A percentile compares a stretch with the other conserved stretches of the same genome.
Conservation (phyloP, 2,797 vertebrate species). For the Nyctibius grandis region DNA sequence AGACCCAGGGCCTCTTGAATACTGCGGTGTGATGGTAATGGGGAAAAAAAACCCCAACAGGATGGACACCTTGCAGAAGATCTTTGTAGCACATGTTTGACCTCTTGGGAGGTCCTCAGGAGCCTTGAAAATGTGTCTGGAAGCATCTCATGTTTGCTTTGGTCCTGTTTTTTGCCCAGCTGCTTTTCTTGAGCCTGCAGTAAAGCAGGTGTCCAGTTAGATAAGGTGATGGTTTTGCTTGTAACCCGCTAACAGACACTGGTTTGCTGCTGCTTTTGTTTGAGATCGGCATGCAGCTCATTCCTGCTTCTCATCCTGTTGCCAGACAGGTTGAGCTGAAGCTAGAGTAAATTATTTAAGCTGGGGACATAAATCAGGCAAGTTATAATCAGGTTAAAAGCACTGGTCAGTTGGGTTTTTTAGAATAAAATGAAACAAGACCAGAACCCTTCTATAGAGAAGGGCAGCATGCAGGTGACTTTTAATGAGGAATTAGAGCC, state of each 20-base stretch:
- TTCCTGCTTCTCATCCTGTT: background rate
- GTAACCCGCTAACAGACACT: background rate
- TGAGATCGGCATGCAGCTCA: background rate
- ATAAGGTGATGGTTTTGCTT: background rate
- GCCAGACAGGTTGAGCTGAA: background rate
- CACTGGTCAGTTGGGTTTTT: background rate
- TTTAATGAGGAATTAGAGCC: background rate
- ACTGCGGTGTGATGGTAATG: background rate
- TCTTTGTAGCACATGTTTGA: background rate
- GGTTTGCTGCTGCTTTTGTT: background rate
- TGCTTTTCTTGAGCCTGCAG: background rate
- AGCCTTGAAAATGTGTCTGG: background rate
- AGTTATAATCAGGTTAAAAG: background rate
- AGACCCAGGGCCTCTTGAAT: background rate
- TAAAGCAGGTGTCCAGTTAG: background rate
- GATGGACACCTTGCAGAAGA: background rate
- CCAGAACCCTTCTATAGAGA: background rate
- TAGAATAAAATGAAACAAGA: background rate
- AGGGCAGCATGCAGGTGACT: background rate
- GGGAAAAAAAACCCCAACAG: background rate
- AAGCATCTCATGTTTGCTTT: background rate
- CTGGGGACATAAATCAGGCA: background rate
- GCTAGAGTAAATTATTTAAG: background rate
- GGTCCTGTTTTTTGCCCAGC: background rate
- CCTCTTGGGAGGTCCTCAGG: background rate